Percentiles rank a stretch among this genome's conserved stretches.
Conservation (phyloP, 2,888 invertebrate species). For the Proisotoma minuta region DNA sequence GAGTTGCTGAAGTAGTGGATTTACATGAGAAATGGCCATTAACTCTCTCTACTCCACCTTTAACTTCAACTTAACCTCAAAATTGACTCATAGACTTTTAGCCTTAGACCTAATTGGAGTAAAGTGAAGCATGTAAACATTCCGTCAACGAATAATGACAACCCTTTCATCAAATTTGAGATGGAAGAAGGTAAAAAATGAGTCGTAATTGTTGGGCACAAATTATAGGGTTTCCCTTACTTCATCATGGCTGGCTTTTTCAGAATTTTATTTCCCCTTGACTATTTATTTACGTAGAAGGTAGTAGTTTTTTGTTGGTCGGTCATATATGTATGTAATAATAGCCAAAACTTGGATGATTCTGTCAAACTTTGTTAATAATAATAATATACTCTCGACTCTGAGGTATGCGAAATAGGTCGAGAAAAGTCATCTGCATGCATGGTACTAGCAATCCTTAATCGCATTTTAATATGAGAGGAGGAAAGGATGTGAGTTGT, state of each 20-base stretch:
- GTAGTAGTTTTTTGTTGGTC: too few species aligned
- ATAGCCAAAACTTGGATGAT: too few species aligned
- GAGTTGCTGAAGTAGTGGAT: too few species aligned
- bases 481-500: background rate
- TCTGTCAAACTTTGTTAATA: too few species aligned
- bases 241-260: constrained; percentile 19
- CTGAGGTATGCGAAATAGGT: background rate
- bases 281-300: too few species aligned
- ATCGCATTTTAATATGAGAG: constrained; percentile 47
- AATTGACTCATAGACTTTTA: constrained; percentile 1
- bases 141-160: constrained; percentile 3
- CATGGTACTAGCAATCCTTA: constrained; percentile 28
- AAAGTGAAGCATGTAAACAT: constrained; percentile 12
- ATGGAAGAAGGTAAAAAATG: background rate
- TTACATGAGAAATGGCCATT: constrained; percentile 3
- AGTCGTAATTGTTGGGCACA: background rate
- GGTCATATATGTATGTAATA: too few species aligned
- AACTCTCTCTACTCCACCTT: background rate
- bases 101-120: background rate
- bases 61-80: background rate
- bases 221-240: constrained; percentile 1
- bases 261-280: constrained; percentile 27
- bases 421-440: constrained; percentile 1
- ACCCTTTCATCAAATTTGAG: background rate
- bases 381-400: background rate